A percentile compares a stretch with the other conserved stretches of the same genome.
These are phyloP conservation scores for Pyxicephalus adspersus DNA, from an alignment of 2,113 vertebrate genomes.

Conservation along the genomic window DNA sequence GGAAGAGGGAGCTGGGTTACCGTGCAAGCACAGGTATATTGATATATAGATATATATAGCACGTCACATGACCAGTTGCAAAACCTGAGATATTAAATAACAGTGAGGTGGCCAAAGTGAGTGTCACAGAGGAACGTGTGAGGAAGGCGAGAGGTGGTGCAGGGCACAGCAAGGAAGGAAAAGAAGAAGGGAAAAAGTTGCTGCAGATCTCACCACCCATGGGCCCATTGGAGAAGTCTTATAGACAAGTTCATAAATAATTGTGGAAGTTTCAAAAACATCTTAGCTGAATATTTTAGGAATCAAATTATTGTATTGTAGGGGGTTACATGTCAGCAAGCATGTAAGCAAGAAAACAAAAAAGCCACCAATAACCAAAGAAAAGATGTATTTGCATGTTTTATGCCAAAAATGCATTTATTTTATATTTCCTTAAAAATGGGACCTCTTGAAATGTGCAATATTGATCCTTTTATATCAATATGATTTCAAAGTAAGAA, in stretches of 20 bases:
- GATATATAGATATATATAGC: slow-evolving; percentile 53
- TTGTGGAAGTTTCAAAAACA: neutral
- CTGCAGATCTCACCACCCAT: neutral
- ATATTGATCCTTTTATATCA: too few relatives aligned
- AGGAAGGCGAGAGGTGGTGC: slow-evolving; percentile 18
- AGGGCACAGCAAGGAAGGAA: neutral
- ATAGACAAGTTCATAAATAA: neutral
- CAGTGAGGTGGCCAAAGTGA: slow-evolving; percentile 34
- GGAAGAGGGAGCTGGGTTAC: slow-evolving; percentile 20
- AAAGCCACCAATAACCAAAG: too few relatives aligned
- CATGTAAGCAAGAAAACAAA: too few relatives aligned
- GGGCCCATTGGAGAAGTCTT: neutral
- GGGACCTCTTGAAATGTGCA: too few relatives aligned
- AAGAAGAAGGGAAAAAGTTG: neutral
- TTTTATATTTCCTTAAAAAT: too few relatives aligned
- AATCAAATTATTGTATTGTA: too few relatives aligned
- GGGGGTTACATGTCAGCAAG: too few relatives aligned
- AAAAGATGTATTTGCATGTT: too few relatives aligned
- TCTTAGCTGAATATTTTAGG: neutral
- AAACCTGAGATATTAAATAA: slow-evolving; percentile 58
- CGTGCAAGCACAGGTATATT: slow-evolving; percentile 41
- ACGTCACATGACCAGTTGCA: slow-evolving; percentile 47
- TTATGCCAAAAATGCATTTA: too few relatives aligned
- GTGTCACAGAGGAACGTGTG: neutral
- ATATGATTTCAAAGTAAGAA: neutral